phyloP scores from a whole-genome alignment of 2,113 vertebrate species.

The Egretta garzetta region DNA sequence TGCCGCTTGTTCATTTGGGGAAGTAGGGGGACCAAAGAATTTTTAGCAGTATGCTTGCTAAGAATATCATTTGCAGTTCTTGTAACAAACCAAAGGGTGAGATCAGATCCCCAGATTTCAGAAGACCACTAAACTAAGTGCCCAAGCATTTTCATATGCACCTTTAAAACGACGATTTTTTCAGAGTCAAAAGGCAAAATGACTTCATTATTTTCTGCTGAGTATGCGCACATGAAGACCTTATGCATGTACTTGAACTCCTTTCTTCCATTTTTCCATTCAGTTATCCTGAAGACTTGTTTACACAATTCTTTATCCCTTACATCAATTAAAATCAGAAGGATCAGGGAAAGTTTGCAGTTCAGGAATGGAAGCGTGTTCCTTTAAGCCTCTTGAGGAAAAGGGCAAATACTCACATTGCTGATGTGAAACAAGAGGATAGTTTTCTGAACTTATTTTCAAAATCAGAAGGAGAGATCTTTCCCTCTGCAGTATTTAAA shows the following conservation, averaged over 20 bases:
- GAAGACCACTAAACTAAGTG: rapidly evolving
- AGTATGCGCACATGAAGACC: background rate
- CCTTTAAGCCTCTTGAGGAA: background rate
- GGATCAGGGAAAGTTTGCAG: background rate
- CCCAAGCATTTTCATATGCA: background rate
- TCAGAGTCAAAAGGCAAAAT: background rate
- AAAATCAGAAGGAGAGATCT: background rate
- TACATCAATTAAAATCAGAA: background rate
- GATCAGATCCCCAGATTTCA: background rate
- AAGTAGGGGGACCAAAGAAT: background rate
- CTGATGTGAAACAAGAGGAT: background rate
- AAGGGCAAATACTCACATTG: background rate
- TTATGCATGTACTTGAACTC: background rate
- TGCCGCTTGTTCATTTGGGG: background rate
- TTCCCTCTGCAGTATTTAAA: background rate
- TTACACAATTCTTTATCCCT: background rate
- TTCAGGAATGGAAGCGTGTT: background rate
- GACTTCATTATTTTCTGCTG: background rate
- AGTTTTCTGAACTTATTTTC: background rate
- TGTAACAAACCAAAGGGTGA: background rate
- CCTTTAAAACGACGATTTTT: background rate
- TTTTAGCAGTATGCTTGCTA: background rate
- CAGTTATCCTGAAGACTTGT: background rate
- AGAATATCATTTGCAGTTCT: background rate
- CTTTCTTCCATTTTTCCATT: background rate